Base-by-base conservation (phyloP, 2,113 vertebrate species). In the Hepsetus odoe region DNA sequence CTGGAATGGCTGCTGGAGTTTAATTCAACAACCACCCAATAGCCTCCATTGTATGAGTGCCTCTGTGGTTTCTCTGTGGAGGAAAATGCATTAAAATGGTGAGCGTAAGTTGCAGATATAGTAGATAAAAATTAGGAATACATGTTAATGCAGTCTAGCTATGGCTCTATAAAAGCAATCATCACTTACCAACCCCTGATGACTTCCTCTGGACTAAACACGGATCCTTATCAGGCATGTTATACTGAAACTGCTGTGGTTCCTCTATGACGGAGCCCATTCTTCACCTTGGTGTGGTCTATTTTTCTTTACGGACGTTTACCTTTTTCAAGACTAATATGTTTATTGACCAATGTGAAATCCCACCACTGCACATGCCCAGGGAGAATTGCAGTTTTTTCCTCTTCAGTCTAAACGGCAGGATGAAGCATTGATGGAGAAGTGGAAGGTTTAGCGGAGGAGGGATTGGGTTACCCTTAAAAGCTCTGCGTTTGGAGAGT, bases 401-500 rank as follows among this genome's bases (percentile, higher is more conserved):
- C 58, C 59, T 32, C 56, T 49, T 26, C 9, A n/a, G 22, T 82
- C 76, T 88, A 89, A 91, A 53, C 42, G 70, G 80, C 74, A 28
- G 74, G 49, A 64, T 76, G 67, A 76, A 76, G 80, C 49, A 55
- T 58, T 38, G 68, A 58, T 59, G 35, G 65, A 77, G 75, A 77
- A 68, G 87, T 84, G 88, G 87, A 88, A 80, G 67, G 80, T 85
- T 86, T 88, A 80, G 87, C 85, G 72, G 84, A 74, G 80, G 74
- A 85, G 83, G 86, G 88, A 90, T 92, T 88, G 77, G 74, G 88
- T 93, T 93, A 92, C 91, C 88, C 90, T 90, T 91, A 92, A 91
- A 90, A 92, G 90, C 90, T 67, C 86, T 82, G 78, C 81, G 85
- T 85, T 85, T 88, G 81, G 51, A 88, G 72, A 89, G 88, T 89